phyloP scores from a whole-genome alignment of 2,797 vertebrate genomes.

The Cossypha polioptera region DNA sequence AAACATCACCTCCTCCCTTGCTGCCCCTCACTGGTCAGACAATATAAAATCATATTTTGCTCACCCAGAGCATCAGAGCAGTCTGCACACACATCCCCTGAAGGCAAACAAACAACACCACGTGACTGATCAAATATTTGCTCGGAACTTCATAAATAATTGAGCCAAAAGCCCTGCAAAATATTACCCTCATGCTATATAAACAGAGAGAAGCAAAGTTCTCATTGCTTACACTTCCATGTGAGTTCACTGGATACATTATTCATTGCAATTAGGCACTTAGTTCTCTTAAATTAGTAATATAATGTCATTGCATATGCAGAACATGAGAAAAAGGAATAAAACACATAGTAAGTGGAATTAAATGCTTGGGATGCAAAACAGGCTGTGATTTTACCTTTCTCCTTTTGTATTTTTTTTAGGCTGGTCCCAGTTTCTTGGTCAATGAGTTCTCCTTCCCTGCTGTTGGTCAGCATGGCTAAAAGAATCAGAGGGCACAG shows the following conservation, averaged over 20 bases:
- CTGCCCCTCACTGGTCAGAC: not conserved
- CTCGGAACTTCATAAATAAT: not conserved
- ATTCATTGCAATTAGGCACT: constrained; percentile 30
- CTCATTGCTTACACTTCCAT: not conserved
- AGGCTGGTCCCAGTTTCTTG: constrained; percentile 81
- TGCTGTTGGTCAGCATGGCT: constrained; percentile 77
- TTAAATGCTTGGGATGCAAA: not conserved
- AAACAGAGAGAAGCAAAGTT: constrained; percentile 5
- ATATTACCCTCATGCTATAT: not conserved
- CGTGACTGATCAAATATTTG: constrained; percentile 24
- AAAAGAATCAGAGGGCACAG: constrained; percentile 26
- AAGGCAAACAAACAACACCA: not conserved
- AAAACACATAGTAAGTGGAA: not conserved
- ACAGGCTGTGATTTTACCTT: constrained; percentile 77
- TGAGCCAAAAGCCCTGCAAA: not conserved
- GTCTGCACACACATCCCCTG: not conserved
- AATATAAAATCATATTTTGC: not conserved
- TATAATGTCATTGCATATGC: not conserved
- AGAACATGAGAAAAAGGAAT: not conserved
- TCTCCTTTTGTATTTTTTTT: constrained; percentile 88
- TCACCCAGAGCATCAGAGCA: not conserved
- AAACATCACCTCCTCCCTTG: not conserved
- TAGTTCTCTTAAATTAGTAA: constrained; percentile 5
- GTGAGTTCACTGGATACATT: constrained; percentile 4
- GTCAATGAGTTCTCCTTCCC: constrained; percentile 84